Evolutionary conservation across 2,113 vertebrate genomes (phyloP), one percentile per base, ranked within the genome.

Genomic region (Malaclemys terrapin): DNA sequence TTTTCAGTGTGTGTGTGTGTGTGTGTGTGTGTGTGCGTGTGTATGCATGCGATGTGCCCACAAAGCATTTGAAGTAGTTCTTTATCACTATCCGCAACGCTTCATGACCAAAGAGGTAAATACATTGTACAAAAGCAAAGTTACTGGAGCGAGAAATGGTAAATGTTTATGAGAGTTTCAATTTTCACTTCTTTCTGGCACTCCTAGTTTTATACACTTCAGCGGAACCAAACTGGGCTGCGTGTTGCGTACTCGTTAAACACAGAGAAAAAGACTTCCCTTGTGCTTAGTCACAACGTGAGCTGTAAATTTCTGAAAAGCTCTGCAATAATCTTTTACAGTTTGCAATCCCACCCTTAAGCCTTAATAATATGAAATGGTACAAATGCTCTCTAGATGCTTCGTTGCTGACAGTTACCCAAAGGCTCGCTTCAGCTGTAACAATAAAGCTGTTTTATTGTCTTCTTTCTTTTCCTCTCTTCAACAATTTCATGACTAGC

Each of bases 401-500:
- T 93, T 96, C 81, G 87, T 89, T 92, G 83, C 91, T 98, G 97
- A 98, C 95, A 96, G 94, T 96, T 95, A 97, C 86, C 87, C 93
- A 97, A 95, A 97, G 82, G 92, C 90, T 98, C 93, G 54, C 88
- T 98, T 97, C 94, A 97, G 91, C 93, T 97, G 96, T 87, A 92
- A 97, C 93, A 96, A 98, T 97, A 94, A 89, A 53, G 88, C 69
- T 97, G 82, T 91, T 96, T 97, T 96, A 96, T 96, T 96, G 92
- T 96, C 76, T 91, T 5, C 56, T 91, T 96, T 88, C 88, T 88
- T 81, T 85, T 87, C 94, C 91, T 25, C 79, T 88, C 56, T 96
- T 94, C 97, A 95, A 96, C 89, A 93, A 95, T 98, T 98, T 98
- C 96, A 97, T 98, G 97, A 98, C 93, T 97, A 96, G 96, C 92